phyloP scores from a whole-genome alignment of 2,888 invertebrate species.

The Colostygia pectinataria region DNA sequence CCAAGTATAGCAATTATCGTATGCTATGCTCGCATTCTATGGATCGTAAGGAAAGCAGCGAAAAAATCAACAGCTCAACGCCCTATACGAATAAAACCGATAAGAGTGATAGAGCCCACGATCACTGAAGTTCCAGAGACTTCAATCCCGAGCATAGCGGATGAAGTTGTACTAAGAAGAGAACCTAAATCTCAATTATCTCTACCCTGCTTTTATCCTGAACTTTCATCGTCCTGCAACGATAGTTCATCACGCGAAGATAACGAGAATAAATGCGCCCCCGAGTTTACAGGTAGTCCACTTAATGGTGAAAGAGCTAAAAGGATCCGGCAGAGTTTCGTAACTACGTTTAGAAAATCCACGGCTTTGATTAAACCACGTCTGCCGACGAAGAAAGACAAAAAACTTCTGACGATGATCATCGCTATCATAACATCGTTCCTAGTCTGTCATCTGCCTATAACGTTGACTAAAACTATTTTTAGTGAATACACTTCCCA shows the following conservation, averaged over 20 bases:
- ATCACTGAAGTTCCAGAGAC: slow-evolving; percentile 46
- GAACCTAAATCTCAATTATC: slow-evolving; percentile 22
- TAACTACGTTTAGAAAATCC: slow-evolving; percentile 59
- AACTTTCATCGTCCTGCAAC: slow-evolving; percentile 49
- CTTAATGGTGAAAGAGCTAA: slow-evolving; percentile 46
- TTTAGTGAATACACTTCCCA: slow-evolving; percentile 85
- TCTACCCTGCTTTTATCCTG: slow-evolving; percentile 48
- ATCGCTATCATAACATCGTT: slow-evolving; percentile 95
- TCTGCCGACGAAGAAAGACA: slow-evolving; percentile 89
- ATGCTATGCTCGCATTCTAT: slow-evolving; percentile 92
- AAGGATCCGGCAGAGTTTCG: slow-evolving; percentile 51
- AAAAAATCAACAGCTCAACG: slow-evolving; percentile 82
- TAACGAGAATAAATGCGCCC: slow-evolving; percentile 54
- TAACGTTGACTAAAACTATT: slow-evolving; percentile 92
- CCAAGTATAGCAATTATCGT: slow-evolving; percentile 92
- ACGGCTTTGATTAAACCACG: slow-evolving; percentile 76
- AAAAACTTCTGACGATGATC: slow-evolving; percentile 92
- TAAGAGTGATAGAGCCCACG: slow-evolving; percentile 57
- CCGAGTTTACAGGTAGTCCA: slow-evolving; percentile 44
- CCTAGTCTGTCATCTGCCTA: slow-evolving; percentile 94
- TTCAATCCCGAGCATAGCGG: slow-evolving; percentile 32
- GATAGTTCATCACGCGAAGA: slow-evolving; percentile 53
- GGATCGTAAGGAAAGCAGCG: slow-evolving; percentile 88
- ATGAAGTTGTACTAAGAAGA: slow-evolving; percentile 26
- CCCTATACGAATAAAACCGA: slow-evolving; percentile 42